Evolutionary conservation across 1,140 invertebrate species (phyloP), one percentile per base, ranked within the genome.

Genomic region (Nephila pilipes): DNA sequence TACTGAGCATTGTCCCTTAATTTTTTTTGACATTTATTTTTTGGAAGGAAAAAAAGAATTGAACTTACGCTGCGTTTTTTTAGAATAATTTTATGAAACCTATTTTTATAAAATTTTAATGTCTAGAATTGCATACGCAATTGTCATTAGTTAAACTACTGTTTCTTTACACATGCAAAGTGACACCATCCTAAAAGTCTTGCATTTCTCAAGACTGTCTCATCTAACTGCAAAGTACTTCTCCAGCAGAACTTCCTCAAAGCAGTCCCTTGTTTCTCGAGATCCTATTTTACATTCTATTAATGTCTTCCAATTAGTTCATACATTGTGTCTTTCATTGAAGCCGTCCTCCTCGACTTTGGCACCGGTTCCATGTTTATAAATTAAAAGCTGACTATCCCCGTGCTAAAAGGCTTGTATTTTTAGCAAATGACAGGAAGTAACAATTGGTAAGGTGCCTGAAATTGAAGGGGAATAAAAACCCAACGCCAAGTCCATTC

Each of bases 401-500:
- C 3, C 65, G 25, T 75, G 29, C 65, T 75, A 75, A 75, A 75
- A 75, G 65, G 65, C 65, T 75, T 75, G 65, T 75, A 75, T 75
- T 75, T 75, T 75, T 75, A 75, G 65, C 65, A 75, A 29, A 75
- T 75, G 65, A 75, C 65, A 75, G 65, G 65, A 75, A 75, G 65
- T 75, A 75, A 75, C 65, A 75, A 75, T 75, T 75, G 65, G 65
- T 75, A 75, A 75, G 65, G 25, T 75, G 65, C 65, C 65, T 75
- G 65, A 36, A 75, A 75, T 75, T 75, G 65, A 75, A 75, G 65
- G 65, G 65, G 65, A 32, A 75, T 75, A 75, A 18, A 69, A 75
- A 75, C 65, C 65, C 12, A 32, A 29, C 12, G 65, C 65, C 65
- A 75, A 75, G 65, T 54, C 79, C 79, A 81, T 81, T 54, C 46